phyloP scores from a whole-genome alignment of 2,888 invertebrate species.

The Myopa tessellatipennis region DNA sequence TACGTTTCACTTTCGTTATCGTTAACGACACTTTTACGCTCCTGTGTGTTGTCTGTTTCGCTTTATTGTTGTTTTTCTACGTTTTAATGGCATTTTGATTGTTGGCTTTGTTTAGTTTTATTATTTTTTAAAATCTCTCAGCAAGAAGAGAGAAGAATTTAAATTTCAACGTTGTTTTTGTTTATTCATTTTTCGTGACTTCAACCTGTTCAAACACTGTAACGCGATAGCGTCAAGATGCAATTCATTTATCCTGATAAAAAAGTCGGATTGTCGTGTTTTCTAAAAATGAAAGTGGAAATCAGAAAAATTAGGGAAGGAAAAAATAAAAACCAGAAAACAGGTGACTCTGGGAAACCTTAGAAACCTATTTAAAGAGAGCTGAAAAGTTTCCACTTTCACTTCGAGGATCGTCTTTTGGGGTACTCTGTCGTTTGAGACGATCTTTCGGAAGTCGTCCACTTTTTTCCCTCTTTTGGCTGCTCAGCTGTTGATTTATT shows the following conservation, averaged over 20 bases:
- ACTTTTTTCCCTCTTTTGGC: neutral
- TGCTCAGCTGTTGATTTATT: neutral
- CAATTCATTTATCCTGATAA: constrained; percentile 4
- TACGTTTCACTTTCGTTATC: constrained; percentile 14
- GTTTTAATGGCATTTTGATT: neutral
- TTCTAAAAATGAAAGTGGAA: neutral
- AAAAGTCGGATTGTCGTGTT: neutral
- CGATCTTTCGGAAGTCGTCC: too few relatives aligned
- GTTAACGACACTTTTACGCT: neutral
- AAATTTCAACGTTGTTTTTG: neutral
- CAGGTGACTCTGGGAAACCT: neutral
- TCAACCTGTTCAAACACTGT: neutral
- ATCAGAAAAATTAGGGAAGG: too few relatives aligned
- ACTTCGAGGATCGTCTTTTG: too few relatives aligned
- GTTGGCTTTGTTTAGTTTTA: neutral
- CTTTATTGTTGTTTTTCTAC: neutral
- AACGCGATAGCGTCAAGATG: neutral
- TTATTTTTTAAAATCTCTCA: too few relatives aligned
- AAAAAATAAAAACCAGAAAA: constrained; percentile 9
- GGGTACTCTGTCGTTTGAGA: too few relatives aligned
- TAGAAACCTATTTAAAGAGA: too few relatives aligned
- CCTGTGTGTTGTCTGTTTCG: neutral
- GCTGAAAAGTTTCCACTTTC: too few relatives aligned
- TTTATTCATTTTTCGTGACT: neutral
- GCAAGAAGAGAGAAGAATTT: neutral